Evolutionary conservation across 2,888 invertebrate genomes (phyloP), one percentile per base, ranked within the genome.

Genomic region (Euproctis similis): DNA sequence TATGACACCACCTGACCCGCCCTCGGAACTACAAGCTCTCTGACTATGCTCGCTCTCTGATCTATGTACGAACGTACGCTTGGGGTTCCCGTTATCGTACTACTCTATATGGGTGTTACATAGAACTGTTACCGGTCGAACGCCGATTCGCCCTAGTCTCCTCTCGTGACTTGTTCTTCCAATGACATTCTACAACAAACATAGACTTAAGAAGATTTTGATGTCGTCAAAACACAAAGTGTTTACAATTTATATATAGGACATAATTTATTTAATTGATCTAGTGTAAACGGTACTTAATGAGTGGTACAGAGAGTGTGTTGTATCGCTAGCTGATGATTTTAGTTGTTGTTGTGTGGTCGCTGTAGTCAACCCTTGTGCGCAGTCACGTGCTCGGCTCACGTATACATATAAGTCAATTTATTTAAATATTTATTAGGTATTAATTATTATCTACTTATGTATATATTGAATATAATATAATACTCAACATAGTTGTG

Each of bases 1-100:
- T 92, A 87, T 69, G 90, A 91, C 62, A 89, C 90, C 70, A 84
- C 85, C 53, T 85, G 85, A 85, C 85, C 60, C 59, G 41, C 14
- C 2, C 11, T n/a, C 14, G 6, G 4, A 14, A 27, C 43, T 21
- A 18, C 16, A 28, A 44, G 48, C 57, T 47, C 46, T 48, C 53
- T 47, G 37, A 34, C 47, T 36, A 43, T 46, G 45, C 48, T 47
- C 35, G 39, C 39, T 30, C 53, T 48, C 44, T 65, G 66, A 62
- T 66, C 68, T 66, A 67, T 38, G 35, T n/a, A n/a, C n/a, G n/a
- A n/a, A n/a, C n/a, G 23, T 13, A 13, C 12, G 13, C 12, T 7
- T 23, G 2, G n/a, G n/a, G 23, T 23, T 8, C 6, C 8, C 23
- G 12, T 6, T 21, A 21, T 8, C 21, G 1, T 24, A 5, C 11